Conservation (phyloP, 2,888 invertebrate species). For the Calliopum simillimum region DNA sequence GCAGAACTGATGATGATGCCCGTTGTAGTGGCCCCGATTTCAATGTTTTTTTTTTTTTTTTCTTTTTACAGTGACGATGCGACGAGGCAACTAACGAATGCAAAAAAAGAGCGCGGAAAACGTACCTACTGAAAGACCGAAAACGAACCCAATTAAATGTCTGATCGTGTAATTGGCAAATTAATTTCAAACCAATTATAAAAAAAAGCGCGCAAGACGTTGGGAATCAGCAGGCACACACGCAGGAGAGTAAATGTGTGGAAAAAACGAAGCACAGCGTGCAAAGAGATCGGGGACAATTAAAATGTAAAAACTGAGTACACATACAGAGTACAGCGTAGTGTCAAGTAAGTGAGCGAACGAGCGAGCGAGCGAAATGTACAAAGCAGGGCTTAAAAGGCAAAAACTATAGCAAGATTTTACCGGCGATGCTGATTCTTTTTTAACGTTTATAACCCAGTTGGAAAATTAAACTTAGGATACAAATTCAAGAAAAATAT, state of each 20-base stretch:
- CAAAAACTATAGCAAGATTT: no score
- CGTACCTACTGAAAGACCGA: neutral
- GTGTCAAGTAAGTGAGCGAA: no score
- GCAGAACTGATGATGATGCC: neutral
- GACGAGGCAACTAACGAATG: neutral
- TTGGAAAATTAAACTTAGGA: no score
- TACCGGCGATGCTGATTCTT: no score
- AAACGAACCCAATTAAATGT: constrained; percentile 62
- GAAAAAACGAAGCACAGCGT: neutral
- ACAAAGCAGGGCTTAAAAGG: no score
- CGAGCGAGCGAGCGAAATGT: no score
- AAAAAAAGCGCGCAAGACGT: constrained; percentile 53
- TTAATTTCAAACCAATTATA: constrained; percentile 66
- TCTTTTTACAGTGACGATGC: neutral
- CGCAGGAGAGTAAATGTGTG: constrained; percentile 34
- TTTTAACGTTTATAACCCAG: no score
- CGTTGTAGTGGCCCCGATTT: neutral
- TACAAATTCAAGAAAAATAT: no score
- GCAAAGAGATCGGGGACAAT: no score
- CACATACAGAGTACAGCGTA: constrained; percentile 12
- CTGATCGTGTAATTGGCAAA: constrained; percentile 66
- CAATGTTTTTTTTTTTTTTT: neutral
- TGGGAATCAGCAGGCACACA: no score
- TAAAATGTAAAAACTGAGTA: neutral
- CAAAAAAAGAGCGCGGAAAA: neutral